Base-by-base conservation (phyloP, 2,113 vertebrate genomes). In the Forbesichthys agassizii region DNA sequence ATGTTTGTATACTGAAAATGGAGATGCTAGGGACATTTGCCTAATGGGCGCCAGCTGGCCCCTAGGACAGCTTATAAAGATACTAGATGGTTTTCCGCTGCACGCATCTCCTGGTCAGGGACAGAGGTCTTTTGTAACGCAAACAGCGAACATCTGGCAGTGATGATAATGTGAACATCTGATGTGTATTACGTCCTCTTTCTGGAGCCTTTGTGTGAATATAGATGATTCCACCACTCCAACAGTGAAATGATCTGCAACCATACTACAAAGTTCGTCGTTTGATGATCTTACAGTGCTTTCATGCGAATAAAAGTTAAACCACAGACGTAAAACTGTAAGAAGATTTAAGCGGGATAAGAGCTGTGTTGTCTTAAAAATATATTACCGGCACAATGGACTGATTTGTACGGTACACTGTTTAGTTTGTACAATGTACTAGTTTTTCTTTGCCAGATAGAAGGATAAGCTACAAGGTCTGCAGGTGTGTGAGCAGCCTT, bases 91-190 rank as follows among this genome's bases (percentile, higher is more conserved):
- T 2, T 60, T 20, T 12, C 20, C 7, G 14, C 48, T 12, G 14
- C 20, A 33, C 57, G 52, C 33, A 9, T 64, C 46, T 36, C 11
- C 11, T 36, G 56, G 20, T 33, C 27, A 33, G 8, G 18, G 3
- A 12, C 10, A 33, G n/a, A 20, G 9, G 51, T 64, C 16, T 48
- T 12, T 53, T 74, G 58, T 55, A 46, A 13, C 51, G 9, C 42
- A 16, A 33, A 74, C 16, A 52, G 57, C 7, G 18, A 67, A 60
- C 61, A 71, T 74, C 78, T 87, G 73, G 62, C 67, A 71, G 33
- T 27, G 46, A 61, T 84, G 46, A 61, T 84, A 58, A 33, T 33
- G 56, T 64, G 63, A 18, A 20, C 74, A 81, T 65, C 81, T 79
- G 81, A 20, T 69, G 56, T 78, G 74, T 66, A 76, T 54, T 66